phyloP scores from a whole-genome alignment of 2,113 vertebrate genomes.

The Thunnus thynnus region DNA sequence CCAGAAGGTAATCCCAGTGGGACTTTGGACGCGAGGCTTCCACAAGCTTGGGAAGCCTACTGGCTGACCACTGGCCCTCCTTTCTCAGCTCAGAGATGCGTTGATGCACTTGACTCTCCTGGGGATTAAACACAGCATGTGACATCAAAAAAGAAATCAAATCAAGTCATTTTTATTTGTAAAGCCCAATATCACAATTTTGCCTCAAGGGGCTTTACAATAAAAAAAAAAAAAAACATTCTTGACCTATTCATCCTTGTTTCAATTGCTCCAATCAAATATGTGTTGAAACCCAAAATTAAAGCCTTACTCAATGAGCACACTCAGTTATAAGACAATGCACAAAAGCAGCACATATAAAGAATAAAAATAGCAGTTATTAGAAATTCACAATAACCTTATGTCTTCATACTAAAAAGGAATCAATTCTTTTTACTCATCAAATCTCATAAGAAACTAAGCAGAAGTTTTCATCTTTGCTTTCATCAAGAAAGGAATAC shows the following conservation, averaged over 20 bases:
- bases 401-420: neutral
- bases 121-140: constrained; percentile 19
- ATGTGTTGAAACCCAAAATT: neutral
- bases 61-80: constrained; percentile 95
- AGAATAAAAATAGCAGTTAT: neutral
- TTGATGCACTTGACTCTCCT: constrained; percentile 94
- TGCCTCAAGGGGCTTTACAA: no score
- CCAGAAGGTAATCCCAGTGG: constrained; percentile 98
- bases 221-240: no score
- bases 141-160: neutral
- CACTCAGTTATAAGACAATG: neutral
- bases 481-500: neutral
- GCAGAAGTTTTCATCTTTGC: neutral
- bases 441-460: neutral
- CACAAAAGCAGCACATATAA: neutral
- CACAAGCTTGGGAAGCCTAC: constrained; percentile 93
- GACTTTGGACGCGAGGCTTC: constrained; percentile 93
- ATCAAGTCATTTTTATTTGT: no score
- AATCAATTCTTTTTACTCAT: neutral
- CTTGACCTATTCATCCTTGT: neutral
- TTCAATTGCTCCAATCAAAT: neutral
- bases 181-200: no score
- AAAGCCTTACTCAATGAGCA: neutral
- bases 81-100: constrained; percentile 93
- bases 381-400: neutral